Evolutionary conservation across 53 echinoderm and acorn worm species (phyloP).

Genomic region (Apostichopus leukothele): DNA sequence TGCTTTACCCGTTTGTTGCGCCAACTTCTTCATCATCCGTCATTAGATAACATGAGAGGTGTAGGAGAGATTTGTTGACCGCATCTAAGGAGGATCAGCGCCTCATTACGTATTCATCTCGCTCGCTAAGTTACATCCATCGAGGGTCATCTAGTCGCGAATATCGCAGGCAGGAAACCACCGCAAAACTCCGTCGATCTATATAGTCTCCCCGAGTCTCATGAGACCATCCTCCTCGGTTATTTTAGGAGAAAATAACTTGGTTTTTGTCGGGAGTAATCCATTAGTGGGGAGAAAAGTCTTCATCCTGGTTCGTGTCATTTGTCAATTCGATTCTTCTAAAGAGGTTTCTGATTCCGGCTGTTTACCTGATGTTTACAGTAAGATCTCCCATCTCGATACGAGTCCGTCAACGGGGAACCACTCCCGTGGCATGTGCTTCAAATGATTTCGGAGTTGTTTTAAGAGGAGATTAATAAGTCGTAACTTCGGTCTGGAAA

Average conservation of each 20-base stretch:
- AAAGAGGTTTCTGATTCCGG: background rate
- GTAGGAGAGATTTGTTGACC: background rate
- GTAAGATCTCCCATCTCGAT: background rate
- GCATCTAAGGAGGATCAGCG: background rate
- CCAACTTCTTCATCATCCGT: too few relatives aligned
- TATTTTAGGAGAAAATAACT: background rate
- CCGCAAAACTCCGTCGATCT: background rate
- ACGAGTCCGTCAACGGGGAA: background rate
- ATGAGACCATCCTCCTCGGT: background rate
- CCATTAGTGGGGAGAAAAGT: background rate
- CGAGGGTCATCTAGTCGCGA: background rate
- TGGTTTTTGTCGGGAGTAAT: background rate
- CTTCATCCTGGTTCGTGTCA: constrained; percentile 4
- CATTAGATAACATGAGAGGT: background rate
- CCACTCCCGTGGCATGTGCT: background rate
- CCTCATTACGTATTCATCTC: background rate
- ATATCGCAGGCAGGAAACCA: background rate
- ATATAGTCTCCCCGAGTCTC: background rate
- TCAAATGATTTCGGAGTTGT: too few relatives aligned
- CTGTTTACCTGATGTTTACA: constrained; percentile 2
- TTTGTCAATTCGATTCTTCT: constrained; percentile 11
- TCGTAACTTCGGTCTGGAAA: background rate
- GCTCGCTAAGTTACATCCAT: background rate
- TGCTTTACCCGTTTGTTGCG: too few relatives aligned
- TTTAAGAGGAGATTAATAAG: too few relatives aligned